Conservation (phyloP, 23 tunicate genomes). For the Ciona savignyi region DNA sequence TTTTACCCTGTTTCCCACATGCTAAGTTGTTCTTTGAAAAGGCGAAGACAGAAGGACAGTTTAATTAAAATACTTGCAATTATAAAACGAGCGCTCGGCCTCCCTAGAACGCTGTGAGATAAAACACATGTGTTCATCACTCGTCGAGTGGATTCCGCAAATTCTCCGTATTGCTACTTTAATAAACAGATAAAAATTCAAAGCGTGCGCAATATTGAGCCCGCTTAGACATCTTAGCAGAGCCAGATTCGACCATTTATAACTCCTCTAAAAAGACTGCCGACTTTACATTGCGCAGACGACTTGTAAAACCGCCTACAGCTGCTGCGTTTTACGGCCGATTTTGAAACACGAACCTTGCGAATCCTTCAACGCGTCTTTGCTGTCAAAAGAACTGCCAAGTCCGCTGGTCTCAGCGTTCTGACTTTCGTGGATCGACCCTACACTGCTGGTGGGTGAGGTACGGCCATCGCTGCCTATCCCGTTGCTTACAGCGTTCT, state of each 20-base stretch:
- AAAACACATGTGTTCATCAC: neutral
- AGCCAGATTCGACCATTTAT: no score
- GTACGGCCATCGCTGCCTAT: conserved; percentile 68
- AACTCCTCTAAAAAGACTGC: no score
- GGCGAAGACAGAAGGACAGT: neutral
- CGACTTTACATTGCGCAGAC: neutral
- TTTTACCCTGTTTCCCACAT: no score
- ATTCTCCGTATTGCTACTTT: neutral
- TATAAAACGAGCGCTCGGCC: neutral
- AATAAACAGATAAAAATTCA: neutral
- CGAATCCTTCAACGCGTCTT: neutral
- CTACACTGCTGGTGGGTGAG: conserved; percentile 65
- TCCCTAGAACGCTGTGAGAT: neutral
- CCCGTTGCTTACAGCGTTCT: conserved; percentile 42
- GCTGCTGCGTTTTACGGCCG: conserved; percentile 1
- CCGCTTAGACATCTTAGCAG: no score
- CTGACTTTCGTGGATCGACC: conserved; percentile 32
- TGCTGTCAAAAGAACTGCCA: neutral
- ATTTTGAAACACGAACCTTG: neutral
- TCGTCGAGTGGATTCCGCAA: neutral
- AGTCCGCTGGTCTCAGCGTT: neutral
- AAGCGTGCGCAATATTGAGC: neutral
- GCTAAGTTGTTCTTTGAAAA: no score
- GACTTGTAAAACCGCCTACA: neutral
- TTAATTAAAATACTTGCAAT: neutral